Base-by-base conservation (phyloP, 2,797 vertebrate species). In the Microctenopoma lineatum region DNA sequence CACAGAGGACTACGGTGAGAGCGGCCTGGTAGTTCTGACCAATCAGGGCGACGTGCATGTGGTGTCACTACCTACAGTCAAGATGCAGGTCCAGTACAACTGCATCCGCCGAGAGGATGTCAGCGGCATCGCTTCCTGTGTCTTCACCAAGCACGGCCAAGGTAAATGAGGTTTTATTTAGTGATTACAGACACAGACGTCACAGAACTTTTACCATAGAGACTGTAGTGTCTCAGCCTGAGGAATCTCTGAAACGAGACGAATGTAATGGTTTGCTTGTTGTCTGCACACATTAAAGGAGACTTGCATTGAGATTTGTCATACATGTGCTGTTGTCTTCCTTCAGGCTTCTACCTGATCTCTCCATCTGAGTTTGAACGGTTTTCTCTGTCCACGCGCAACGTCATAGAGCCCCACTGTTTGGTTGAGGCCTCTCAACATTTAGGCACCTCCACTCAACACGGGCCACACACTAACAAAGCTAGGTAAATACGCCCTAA, bases 331-430 rank as follows among this genome's bases (percentile, higher is more conserved):
- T 34, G 10, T 38, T 46, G 1, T 71, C 52, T 18, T 50, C 29
- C 32, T 76, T 6, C 75, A 99, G 98, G 98, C 15, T 98, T 99
- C 92, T 99, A 99, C 85, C 91, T 99, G 81, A 99, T 99, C 80
- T 99, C 98, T 0, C 98, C 97, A 0, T 99, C 98, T 0, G 97
- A 99, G 89, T 98, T 99, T 84, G 97, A 99, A 80, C 95, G 97
- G 25, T 99, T 99, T 89, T 98, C 98, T 13, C 89, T 99, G 67
- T 99, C 97, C 18, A 94, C 97, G 21, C 96, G 97, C 21, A 95
- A 89, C 90, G 34, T 98, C 71, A 95, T 99, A 80, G 96, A 98
- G 85, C 97, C 97, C 12, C 93, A 92, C 38, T 97, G 95, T 67
- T 66, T 96, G 16, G 95, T 99, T 51, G 95, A 96, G 44, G n/a